These are phyloP conservation scores for Aurelia coerulea DNA, from an alignment of 30 jellyfish, hydroid and myxozoan species.

Conservation along the genomic window DNA sequence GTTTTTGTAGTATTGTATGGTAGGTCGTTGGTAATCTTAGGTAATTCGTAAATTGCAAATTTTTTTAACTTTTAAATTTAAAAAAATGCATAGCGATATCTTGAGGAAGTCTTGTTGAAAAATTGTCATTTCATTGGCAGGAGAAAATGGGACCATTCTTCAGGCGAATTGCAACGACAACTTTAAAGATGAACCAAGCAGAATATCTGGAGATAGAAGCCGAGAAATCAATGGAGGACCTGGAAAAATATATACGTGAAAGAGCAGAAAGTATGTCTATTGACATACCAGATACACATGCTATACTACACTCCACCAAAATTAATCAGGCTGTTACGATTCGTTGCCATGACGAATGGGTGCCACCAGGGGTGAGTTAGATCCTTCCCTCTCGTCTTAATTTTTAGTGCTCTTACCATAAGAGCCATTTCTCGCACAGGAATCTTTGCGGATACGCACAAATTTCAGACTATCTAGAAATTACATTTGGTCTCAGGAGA, in stretches of 20 bases:
- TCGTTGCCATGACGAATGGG: slow-evolving; percentile 32
- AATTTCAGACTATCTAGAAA: too few species aligned
- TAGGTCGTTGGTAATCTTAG: too few species aligned
- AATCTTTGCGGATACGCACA: too few species aligned
- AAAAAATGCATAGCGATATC: background rate
- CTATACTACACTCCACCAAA: slow-evolving; percentile 23
- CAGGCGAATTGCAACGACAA: slow-evolving; percentile 35
- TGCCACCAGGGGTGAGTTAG: slow-evolving; percentile 47
- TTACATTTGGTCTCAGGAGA: too few species aligned
- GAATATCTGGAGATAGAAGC: slow-evolving; percentile 16
- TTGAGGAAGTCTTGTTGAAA: background rate
- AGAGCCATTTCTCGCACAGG: too few species aligned
- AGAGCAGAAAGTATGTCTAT: slow-evolving; percentile 12
- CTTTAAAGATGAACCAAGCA: slow-evolving; percentile 12
- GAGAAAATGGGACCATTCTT: slow-evolving; percentile 33
- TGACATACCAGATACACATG: slow-evolving; percentile 25
- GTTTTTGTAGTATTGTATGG: too few species aligned
- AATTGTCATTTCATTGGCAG: slow-evolving; percentile 1
- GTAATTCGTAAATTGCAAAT: too few species aligned
- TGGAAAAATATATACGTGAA: slow-evolving; percentile 9
- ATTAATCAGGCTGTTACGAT: slow-evolving; percentile 27
- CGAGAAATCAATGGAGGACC: background rate
- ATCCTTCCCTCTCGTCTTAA: too few species aligned
- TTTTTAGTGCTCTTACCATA: background rate
- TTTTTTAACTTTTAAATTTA: background rate